Conservation (phyloP, 2,113 vertebrate genomes). For the Tragelaphus imberbis region DNA sequence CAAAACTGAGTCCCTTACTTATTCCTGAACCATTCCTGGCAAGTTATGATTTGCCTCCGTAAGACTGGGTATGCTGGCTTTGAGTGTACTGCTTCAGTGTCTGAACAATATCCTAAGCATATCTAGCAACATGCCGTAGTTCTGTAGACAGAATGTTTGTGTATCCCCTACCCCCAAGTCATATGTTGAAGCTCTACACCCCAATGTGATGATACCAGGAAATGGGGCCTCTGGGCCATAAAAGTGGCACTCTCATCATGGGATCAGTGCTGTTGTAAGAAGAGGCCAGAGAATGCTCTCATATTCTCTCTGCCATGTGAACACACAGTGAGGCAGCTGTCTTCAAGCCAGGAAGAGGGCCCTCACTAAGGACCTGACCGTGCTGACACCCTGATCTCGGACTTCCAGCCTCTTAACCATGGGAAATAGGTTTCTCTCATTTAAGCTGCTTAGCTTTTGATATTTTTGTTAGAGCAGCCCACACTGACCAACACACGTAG, state of each 20-base stretch:
- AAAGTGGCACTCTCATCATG: background rate
- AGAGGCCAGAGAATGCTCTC: background rate
- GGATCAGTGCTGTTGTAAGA: background rate
- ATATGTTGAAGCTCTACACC: background rate
- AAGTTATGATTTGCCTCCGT: background rate
- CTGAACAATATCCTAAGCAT: background rate
- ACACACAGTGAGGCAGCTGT: background rate
- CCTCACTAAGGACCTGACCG: background rate
- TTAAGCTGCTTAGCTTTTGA: background rate
- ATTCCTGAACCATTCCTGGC: background rate
- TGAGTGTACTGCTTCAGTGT: background rate
- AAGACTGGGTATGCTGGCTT: background rate
- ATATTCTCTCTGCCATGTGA: background rate
- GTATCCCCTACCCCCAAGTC: background rate
- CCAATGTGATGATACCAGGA: background rate
- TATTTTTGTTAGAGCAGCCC: background rate
- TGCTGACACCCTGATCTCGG: background rate
- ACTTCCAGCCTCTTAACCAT: background rate
- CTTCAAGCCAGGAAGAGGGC: background rate
- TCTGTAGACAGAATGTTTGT: background rate
- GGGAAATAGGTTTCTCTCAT: background rate
- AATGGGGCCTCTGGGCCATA: background rate
- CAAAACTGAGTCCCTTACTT: background rate
- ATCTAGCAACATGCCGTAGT: background rate
- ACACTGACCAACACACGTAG: background rate